A percentile compares a stretch with the other conserved stretches of the same genome.
Evolutionary conservation across 2,113 vertebrate genomes (phyloP).

Genomic region (Tragelaphus strepsiceros): DNA sequence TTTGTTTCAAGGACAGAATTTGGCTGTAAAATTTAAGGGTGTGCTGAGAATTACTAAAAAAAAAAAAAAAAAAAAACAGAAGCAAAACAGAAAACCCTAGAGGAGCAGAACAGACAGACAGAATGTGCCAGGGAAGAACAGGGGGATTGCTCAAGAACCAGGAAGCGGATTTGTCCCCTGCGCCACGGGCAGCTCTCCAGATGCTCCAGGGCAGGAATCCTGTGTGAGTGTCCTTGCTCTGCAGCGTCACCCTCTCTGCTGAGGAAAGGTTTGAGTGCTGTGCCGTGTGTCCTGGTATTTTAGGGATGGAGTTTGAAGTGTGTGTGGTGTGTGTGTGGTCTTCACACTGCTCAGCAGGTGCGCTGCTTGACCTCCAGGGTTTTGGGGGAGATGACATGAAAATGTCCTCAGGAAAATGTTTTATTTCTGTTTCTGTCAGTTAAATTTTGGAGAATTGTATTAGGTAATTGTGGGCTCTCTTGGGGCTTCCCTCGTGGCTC

Average conservation of each 20-base stretch:
- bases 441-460: not conserved
- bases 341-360: not conserved
- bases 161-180: not conserved
- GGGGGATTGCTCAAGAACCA: not conserved
- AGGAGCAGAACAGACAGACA: not conserved
- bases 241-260: not conserved
- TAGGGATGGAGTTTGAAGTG: not conserved
- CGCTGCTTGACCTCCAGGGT: not conserved
- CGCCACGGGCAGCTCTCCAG: not conserved
- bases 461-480: not conserved
- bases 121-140: not conserved
- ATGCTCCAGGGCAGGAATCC: not conserved
- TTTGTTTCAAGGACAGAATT: not conserved
- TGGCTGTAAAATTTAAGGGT: not conserved
- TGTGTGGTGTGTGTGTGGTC: not conserved
- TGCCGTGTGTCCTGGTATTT: not conserved
- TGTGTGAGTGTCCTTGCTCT: not conserved
- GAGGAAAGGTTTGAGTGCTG: not conserved
- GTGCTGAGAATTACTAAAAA: conserved; percentile 23
- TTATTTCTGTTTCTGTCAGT: not conserved
- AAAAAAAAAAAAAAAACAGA: not conserved
- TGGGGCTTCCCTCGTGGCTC: not conserved
- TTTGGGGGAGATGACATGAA: not conserved
- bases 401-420: not conserved
- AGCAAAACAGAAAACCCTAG: not conserved